Base-by-base conservation (phyloP, 92 coral and sea anemone genomes). In the Heteractis magnifica region DNA sequence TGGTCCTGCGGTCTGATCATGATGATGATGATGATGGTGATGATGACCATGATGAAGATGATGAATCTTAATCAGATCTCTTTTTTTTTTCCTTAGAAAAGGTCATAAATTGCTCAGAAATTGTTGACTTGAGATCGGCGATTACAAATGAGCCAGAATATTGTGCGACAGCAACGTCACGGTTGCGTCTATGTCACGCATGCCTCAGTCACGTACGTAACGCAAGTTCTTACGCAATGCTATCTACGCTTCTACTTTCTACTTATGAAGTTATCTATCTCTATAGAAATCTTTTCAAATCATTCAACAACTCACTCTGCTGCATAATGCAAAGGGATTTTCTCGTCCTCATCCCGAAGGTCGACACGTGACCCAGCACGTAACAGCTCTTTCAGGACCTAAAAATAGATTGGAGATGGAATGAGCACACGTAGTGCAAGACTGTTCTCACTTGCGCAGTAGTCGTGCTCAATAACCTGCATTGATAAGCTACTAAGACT, bases 251-350 rank as follows among this genome's bases (percentile, higher is more conserved):
- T 55, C 4, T 55, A 10, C 12, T 9, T 55, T 34, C 44, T 34
- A 34, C 3, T 34, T 34, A 34, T 34, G 44, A 34, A 34, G 44
- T 2, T 34, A 34, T 34, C 26, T 34, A 34, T 34, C 44, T 34
- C 44, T 34, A 34, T 34, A 34, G 0, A 34, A 34, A 34, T 34
- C 44, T 18, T 21, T 68, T 68, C 11, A 23, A 21, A 26, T 68
- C 4, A 68, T 0, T 68, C 8, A n/a, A 26, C 49, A 26, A 83
- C 97, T 86, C 80, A 93, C 97, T 93, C 97, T 20, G 93, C 94
- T 11, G 97, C 97, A 68, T 84, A 91, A 83, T 93, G 97, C 3
- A 93, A 89, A 11, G 97, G 94, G 18, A 93, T 83, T 70, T 90
- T 86, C 68, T 93, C 97, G 56, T 93, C 97, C 80, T 93, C 97